These are phyloP conservation scores for Drosophila lini DNA, from an alignment of 1,140 invertebrate genomes.

Conservation along the genomic window DNA sequence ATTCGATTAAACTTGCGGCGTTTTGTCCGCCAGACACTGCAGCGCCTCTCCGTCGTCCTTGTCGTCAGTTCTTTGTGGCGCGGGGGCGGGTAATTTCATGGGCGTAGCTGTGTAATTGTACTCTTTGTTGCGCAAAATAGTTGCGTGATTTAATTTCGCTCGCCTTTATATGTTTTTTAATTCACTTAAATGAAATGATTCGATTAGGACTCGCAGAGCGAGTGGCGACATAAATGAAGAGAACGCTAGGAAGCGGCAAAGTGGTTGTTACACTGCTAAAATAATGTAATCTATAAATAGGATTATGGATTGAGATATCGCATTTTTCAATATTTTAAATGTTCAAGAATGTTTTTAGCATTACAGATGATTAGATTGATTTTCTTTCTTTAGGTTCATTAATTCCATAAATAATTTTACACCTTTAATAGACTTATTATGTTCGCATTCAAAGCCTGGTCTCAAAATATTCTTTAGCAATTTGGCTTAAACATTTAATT, in stretches of 20 bases:
- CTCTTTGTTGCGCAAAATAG: conserved; percentile 79
- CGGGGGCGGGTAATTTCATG: conserved; percentile 12
- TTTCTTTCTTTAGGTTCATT: neutral
- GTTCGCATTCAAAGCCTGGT: neutral
- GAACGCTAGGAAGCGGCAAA: neutral
- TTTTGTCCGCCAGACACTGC: conserved; percentile 45
- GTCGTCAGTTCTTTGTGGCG: conserved; percentile 1
- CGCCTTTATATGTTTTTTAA: conserved; percentile 77
- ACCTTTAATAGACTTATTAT: neutral
- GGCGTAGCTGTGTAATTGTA: conserved; percentile 67
- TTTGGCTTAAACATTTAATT: neutral
- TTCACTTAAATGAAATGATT: conserved; percentile 72
- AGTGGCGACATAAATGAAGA: conserved; percentile 10
- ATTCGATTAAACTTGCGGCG: conserved; percentile 83
- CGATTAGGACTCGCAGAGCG: conserved; percentile 47
- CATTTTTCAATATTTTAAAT: neutral
- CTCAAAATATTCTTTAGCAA: neutral
- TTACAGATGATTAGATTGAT: neutral
- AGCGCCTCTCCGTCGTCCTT: conserved; percentile 27
- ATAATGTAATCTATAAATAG: neutral
- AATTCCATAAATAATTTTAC: neutral
- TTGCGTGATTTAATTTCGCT: conserved; percentile 79
- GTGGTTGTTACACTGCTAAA: conserved; percentile 12
- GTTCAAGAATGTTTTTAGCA: neutral
- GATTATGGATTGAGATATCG: neutral